A percentile compares a stretch with the other conserved stretches of the same genome.
Evolutionary conservation across 2,113 vertebrate genomes (phyloP).

Genomic region (Tragelaphus strepsiceros): DNA sequence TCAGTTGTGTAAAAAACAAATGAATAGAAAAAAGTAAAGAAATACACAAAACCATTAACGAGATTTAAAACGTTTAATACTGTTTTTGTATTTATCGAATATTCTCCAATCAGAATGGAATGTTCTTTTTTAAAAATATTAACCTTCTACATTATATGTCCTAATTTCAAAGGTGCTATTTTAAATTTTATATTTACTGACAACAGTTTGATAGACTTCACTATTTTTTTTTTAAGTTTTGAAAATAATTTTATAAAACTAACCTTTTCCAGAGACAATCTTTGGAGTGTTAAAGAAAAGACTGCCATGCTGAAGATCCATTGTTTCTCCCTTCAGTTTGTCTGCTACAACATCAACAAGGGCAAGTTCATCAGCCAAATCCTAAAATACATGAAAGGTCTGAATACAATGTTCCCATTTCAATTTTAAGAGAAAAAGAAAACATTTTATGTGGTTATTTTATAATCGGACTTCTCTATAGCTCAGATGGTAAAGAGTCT

Average conservation of each 20-base stretch:
- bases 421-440: background rate
- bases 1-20: background rate
- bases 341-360: slow-evolving; percentile 87
- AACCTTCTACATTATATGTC: background rate
- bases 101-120: background rate
- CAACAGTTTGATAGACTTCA: background rate
- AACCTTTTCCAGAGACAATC: slow-evolving; percentile 90
- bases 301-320: slow-evolving; percentile 92
- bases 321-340: slow-evolving; percentile 88
- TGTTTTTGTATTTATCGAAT: background rate
- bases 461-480: background rate
- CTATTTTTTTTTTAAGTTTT: background rate
- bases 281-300: slow-evolving; percentile 90
- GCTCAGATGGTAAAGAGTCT: background rate
- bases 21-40: background rate
- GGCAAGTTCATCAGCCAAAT: slow-evolving; percentile 88
- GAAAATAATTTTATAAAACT: slow-evolving; percentile 31
- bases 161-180: background rate
- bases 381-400: slow-evolving; percentile 74
- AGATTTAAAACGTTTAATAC: background rate
- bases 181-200: background rate
- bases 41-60: background rate
- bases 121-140: background rate
- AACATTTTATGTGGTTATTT: background rate
- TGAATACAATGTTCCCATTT: background rate